Percentiles rank a stretch among this genome's conserved stretches.
Evolutionary conservation across 2,888 invertebrate genomes (phyloP).

Genomic region (Amphiduros pacificus): DNA sequence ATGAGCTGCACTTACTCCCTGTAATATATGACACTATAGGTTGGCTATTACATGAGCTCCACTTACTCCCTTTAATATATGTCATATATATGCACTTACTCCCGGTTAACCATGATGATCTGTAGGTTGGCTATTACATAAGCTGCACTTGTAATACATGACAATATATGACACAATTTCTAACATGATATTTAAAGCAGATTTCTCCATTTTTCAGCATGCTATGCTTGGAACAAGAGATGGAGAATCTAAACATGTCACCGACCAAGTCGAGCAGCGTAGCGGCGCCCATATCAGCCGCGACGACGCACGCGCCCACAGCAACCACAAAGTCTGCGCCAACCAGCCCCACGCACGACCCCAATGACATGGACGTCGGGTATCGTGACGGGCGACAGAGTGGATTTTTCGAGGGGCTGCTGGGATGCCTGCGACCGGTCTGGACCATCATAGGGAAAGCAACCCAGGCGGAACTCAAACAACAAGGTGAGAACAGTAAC

Average conservation of each 20-base stretch:
- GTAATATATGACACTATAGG: no score
- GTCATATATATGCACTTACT: no score
- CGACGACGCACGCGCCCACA: constrained; percentile 10
- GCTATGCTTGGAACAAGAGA: constrained; percentile 54
- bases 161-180: no score
- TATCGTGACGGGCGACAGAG: constrained; percentile 44
- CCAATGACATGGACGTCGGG: constrained; percentile 39
- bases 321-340: constrained; percentile 44
- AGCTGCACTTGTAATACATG: no score
- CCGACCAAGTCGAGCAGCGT: constrained; percentile 36
- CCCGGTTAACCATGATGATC: no score
- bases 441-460: constrained; percentile 80
- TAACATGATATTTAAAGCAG: no score
- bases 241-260: constrained; percentile 46
- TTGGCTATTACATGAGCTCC: no score
- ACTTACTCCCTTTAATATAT: no score
- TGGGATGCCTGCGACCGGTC: constrained; percentile 86
- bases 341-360: constrained; percentile 43
- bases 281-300: constrained; percentile 36
- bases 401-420: constrained; percentile 67
- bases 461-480: constrained; percentile 29
- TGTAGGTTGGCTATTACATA: no score
- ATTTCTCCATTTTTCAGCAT: constrained; percentile 43
- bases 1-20: no score
- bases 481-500: constrained; percentile 26